A percentile compares a stretch with the other conserved stretches of the same genome.
Conservation (phyloP, 2,888 invertebrate species). For the Pharmacophagus antenor region DNA sequence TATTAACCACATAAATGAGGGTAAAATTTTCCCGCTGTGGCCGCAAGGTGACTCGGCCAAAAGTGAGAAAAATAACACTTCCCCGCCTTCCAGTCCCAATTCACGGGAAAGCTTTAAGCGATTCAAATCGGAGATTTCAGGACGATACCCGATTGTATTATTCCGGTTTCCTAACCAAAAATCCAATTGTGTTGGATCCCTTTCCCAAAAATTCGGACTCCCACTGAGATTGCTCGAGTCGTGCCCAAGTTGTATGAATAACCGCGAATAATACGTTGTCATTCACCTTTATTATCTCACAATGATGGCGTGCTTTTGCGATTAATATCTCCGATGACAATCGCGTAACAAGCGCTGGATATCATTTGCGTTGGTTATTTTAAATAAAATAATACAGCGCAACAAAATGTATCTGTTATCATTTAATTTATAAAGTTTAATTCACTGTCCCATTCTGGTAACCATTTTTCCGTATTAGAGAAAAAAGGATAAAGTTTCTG, state of each 20-base stretch:
- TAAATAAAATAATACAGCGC: conserved; percentile 68
- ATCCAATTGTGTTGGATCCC: conserved; percentile 78
- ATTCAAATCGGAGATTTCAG: conserved; percentile 80
- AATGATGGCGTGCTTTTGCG: conserved; percentile 77
- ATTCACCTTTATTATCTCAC: conserved; percentile 79
- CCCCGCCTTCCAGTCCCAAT: conserved; percentile 52
- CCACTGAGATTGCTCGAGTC: conserved; percentile 77
- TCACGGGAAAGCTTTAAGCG: conserved; percentile 72
- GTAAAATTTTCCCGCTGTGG: conserved; percentile 14
- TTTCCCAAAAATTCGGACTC: conserved; percentile 69
- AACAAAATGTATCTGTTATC: conserved; percentile 41
- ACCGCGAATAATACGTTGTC: conserved; percentile 78
- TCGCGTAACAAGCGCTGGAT: conserved; percentile 53
- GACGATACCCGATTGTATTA: conserved; percentile 79
- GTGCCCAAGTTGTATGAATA: conserved; percentile 67
- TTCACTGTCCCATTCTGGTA: conserved; percentile 9
- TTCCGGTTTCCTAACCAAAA: conserved; percentile 80
- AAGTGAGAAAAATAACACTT: conserved; percentile 58
- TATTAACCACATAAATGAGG: background rate
- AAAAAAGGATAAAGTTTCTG: conserved; percentile 5
- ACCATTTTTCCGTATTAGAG: background rate
- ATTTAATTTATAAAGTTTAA: conserved; percentile 22
- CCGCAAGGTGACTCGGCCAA: conserved; percentile 57
- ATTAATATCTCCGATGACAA: conserved; percentile 76
- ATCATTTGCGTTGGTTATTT: conserved; percentile 53